Conservation (phyloP, 1,140 invertebrate genomes). For the Psilanteris sp. region DNA sequence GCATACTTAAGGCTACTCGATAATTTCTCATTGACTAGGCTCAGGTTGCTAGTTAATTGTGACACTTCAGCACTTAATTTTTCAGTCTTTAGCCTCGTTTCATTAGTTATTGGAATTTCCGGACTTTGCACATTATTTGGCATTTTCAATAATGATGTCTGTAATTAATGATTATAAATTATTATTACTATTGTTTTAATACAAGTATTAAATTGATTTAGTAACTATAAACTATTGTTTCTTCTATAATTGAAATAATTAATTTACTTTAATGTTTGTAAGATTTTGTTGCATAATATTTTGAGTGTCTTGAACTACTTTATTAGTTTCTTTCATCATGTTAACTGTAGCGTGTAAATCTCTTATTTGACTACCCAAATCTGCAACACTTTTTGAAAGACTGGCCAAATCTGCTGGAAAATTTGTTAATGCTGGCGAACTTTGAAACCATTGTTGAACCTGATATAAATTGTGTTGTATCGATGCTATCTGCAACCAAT, state of each 20-base stretch:
- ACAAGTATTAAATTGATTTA: too few species aligned
- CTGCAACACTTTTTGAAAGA: conserved; percentile 81
- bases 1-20: conserved; percentile 76
- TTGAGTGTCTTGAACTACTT: conserved; percentile 72
- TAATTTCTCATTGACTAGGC: conserved; percentile 77
- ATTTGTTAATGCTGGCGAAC: conserved; percentile 81
- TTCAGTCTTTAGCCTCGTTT: conserved; percentile 73
- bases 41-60: conserved; percentile 74
- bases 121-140: conserved; percentile 70
- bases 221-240: too few species aligned
- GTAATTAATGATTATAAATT: too few species aligned
- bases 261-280: conserved; percentile 75
- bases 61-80: conserved; percentile 72
- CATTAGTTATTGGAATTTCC: conserved; percentile 70
- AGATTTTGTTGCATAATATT: conserved; percentile 74
- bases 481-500: conserved; percentile 73
- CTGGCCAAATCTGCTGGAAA: conserved; percentile 80
- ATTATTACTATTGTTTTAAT: too few species aligned
- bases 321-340: conserved; percentile 72
- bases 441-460: conserved; percentile 81
- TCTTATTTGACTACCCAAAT: conserved; percentile 81
- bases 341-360: conserved; percentile 75
- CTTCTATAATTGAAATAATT: too few species aligned
- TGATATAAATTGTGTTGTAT: conserved; percentile 79
- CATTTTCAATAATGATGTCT: conserved; percentile 64